Conservation (phyloP, 1,140 invertebrate genomes). For the silkworm (Bombyx mori) region DNA sequence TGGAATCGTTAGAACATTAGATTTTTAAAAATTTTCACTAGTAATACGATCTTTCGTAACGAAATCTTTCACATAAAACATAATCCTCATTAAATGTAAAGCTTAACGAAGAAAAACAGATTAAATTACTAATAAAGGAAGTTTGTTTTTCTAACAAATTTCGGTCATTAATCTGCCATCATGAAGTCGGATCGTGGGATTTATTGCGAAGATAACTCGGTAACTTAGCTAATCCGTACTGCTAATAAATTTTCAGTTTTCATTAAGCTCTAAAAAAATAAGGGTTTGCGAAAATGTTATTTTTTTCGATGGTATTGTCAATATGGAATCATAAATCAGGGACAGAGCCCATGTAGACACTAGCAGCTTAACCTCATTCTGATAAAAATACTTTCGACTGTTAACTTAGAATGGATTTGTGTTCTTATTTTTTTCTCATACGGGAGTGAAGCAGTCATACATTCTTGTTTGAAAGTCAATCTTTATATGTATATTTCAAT, state of each 20-base stretch:
- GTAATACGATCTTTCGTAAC: no score
- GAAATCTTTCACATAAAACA: no score
- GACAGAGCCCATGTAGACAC: neutral
- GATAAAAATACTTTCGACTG: no score
- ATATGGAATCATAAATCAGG: neutral
- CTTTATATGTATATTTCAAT: no score
- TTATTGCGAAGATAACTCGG: conserved; percentile 26
- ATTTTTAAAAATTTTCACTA: no score
- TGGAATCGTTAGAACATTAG: no score
- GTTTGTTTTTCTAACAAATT: conserved; percentile 32
- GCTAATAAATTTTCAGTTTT: conserved; percentile 21
- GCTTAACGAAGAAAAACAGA: conserved; percentile 6
- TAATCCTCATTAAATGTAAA: no score
- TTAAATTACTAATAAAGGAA: conserved; percentile 24
- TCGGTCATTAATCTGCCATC: conserved; percentile 36
- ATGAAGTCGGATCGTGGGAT: conserved; percentile 22
- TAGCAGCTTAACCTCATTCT: no score
- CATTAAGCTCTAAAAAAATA: conserved; percentile 16
- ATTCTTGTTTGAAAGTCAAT: no score
- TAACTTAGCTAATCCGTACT: conserved; percentile 22
- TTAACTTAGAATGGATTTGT: no score
- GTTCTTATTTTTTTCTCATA: no score
- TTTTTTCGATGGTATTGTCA: neutral
- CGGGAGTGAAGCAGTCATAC: no score
- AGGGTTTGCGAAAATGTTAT: conserved; percentile 3